These are phyloP conservation scores for Leucozona laternaria DNA, from an alignment of 2,888 invertebrate genomes.

Conservation along the genomic window DNA sequence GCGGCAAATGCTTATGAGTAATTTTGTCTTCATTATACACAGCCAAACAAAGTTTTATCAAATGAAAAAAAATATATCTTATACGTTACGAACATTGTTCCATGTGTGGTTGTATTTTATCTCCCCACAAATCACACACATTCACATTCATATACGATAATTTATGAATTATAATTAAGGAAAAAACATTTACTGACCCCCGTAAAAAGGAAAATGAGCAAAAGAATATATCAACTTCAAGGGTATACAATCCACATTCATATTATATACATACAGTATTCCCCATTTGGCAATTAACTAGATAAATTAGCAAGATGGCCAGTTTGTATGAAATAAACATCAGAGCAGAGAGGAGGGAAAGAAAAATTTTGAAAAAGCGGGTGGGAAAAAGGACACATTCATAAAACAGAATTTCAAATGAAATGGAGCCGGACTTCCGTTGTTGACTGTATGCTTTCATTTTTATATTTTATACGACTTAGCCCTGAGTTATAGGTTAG, in stretches of 20 bases:
- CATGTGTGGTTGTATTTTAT: constrained; percentile 32
- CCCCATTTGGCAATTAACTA: constrained; percentile 83
- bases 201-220: constrained; percentile 41
- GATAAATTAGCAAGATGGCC: constrained; percentile 82
- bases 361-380: constrained; percentile 16
- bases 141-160: constrained; percentile 76
- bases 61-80: constrained; percentile 10
- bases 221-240: constrained; percentile 43
- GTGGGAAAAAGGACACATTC: constrained; percentile 36
- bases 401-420: neutral
- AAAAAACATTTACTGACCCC: constrained; percentile 77
- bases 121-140: constrained; percentile 26
- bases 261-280: constrained; percentile 83
- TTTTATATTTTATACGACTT: neutral
- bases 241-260: neutral
- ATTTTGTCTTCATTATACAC: neutral
- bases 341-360: neutral
- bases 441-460: neutral
- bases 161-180: constrained; percentile 83
- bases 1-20: no score
- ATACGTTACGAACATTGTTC: neutral
- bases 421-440: neutral
- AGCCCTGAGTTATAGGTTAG: neutral
- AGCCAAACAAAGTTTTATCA: neutral
- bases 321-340: constrained; percentile 9